Conservation (phyloP, 2,888 invertebrate species). For the Scaptomyza caliginosa region DNA sequence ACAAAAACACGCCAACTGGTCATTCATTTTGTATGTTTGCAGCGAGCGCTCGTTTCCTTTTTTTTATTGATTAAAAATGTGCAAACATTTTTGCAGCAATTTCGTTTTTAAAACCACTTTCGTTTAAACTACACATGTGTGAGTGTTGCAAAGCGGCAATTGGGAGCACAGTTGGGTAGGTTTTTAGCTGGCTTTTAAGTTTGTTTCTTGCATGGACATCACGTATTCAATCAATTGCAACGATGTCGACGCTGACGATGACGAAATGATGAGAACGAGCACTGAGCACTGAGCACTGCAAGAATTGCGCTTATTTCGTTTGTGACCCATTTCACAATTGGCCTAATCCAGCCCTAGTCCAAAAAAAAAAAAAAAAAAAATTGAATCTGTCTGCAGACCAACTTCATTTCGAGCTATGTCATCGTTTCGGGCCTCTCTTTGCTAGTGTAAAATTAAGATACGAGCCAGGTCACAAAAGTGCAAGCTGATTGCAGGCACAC, state of each 20-base stretch:
- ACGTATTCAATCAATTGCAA: slow-evolving; percentile 80
- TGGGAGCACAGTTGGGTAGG: slow-evolving; percentile 1
- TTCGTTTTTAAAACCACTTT: slow-evolving; percentile 79
- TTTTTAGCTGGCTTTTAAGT: slow-evolving; percentile 67
- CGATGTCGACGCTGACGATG: slow-evolving; percentile 53
- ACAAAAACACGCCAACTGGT: slow-evolving; percentile 58
- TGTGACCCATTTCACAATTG: slow-evolving; percentile 77
- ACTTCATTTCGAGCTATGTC: slow-evolving; percentile 43
- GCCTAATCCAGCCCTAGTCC: slow-evolving; percentile 23
- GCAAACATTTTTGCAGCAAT: slow-evolving; percentile 78
- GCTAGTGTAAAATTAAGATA: slow-evolving; percentile 66
- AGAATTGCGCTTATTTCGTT: slow-evolving; percentile 70
- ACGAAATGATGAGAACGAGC: slow-evolving; percentile 17
- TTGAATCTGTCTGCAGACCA: slow-evolving; percentile 53
- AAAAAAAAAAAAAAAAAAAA: neutral
- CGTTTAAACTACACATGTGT: slow-evolving; percentile 57
- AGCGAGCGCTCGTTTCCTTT: neutral
- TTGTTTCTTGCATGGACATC: slow-evolving; percentile 78
- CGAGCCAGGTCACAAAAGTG: slow-evolving; percentile 67
- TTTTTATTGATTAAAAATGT: slow-evolving; percentile 78
- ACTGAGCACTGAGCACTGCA: slow-evolving; percentile 25
- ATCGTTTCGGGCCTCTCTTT: slow-evolving; percentile 27
- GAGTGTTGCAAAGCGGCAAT: neutral
- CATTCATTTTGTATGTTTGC: slow-evolving; percentile 49
- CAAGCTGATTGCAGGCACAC: slow-evolving; percentile 68